Evolutionary conservation across 2,113 vertebrate species (phyloP).

Genomic region (Barbus barbus): DNA sequence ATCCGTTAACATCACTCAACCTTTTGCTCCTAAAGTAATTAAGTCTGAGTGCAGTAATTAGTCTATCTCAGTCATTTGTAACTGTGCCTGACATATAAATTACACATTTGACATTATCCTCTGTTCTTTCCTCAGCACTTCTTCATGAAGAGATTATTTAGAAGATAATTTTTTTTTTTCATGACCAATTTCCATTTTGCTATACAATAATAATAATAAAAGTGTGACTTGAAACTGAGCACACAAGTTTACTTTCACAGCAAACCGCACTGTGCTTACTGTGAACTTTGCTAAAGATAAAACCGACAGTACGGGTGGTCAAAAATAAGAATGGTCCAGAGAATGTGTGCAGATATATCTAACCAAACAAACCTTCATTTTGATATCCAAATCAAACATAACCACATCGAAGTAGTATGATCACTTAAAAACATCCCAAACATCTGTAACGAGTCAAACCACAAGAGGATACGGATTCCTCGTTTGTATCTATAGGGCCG

Average conservation of each 20-base stretch:
- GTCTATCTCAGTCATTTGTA: not conserved
- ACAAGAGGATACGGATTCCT: conserved; percentile 21
- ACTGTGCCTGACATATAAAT: conserved; percentile 35
- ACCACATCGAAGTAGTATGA: conserved; percentile 29
- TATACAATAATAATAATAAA: not conserved
- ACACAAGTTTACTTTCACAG: conserved; percentile 31
- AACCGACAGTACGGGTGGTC: conserved; percentile 37
- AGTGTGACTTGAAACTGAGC: not conserved
- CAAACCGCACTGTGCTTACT: not conserved
- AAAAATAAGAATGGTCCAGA: conserved; percentile 24
- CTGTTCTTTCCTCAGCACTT: not conserved
- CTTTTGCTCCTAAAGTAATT: conserved; percentile 43
- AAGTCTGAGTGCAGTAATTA: conserved; percentile 41
- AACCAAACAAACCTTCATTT: conserved; percentile 51
- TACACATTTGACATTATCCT: not conserved
- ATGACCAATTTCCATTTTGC: not conserved
- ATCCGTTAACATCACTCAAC: conserved; percentile 32
- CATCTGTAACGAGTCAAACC: conserved; percentile 48
- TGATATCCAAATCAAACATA: conserved; percentile 45
- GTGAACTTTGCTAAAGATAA: not conserved
- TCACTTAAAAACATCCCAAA: conserved; percentile 49
- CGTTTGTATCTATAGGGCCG: conserved; percentile 9
- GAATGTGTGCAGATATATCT: conserved; percentile 36
- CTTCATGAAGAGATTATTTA: not conserved
- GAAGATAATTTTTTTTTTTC: not conserved